phyloP scores from a whole-genome alignment of 2,888 invertebrate genomes.

The Nezara viridula region DNA sequence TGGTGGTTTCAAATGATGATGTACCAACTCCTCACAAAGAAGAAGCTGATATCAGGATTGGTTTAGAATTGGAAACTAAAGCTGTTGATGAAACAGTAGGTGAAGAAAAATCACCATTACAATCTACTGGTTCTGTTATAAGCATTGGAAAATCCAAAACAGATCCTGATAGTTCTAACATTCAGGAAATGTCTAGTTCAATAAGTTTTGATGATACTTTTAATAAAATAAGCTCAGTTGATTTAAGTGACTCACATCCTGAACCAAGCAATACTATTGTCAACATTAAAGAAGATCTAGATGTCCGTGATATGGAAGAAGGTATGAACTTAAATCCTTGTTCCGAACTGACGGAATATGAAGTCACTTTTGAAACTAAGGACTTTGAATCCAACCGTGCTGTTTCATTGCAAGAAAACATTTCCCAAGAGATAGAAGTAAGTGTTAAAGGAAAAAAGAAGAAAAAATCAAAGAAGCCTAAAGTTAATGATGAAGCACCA shows the following conservation, averaged over 20 bases:
- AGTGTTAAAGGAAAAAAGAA: not conserved
- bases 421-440: not conserved
- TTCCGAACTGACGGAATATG: not conserved
- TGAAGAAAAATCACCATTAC: not conserved
- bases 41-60: not conserved
- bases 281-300: not conserved
- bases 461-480: constrained; percentile 1
- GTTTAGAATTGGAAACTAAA: not conserved
- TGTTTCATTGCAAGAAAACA: not conserved
- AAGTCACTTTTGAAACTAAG: constrained; percentile 25
- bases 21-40: not conserved
- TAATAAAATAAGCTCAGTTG: not conserved
- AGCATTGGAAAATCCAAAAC: not conserved
- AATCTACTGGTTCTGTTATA: not conserved
- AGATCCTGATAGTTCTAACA: not conserved
- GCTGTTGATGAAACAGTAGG: not conserved
- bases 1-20: not conserved
- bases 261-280: not conserved
- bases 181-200: not conserved
- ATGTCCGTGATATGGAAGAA: not conserved
- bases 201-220: not conserved
- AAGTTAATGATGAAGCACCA: not conserved
- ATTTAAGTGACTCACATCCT: not conserved
- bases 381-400: not conserved
- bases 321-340: not conserved